Percentiles rank a stretch among this genome's conserved stretches.
These are phyloP conservation scores for Aphodius sticticus DNA, from an alignment of 2,888 invertebrate genomes.

Conservation along the genomic window DNA sequence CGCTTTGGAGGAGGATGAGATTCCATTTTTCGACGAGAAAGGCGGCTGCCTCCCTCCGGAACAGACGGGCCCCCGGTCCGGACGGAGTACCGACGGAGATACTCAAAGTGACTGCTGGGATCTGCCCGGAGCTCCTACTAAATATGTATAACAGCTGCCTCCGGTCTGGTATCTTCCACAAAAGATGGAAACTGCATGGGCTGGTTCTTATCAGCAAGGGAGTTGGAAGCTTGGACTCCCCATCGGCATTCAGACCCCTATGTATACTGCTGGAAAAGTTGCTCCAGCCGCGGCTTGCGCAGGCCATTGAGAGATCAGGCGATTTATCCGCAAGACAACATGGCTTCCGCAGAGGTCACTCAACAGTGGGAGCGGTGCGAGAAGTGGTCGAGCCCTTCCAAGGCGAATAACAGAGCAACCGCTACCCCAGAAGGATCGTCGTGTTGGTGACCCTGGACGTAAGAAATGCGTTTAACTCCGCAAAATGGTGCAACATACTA, in stretches of 20 bases:
- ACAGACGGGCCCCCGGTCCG: conserved; percentile 25
- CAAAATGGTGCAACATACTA: conserved; percentile 7
- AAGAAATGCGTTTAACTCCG: conserved; percentile 16
- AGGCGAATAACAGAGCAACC: neutral
- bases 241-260: neutral
- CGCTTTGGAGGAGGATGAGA: neutral
- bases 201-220: neutral
- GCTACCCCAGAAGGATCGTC: conserved; percentile 16
- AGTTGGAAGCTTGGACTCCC: neutral
- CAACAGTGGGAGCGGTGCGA: neutral
- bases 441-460: conserved; percentile 5
- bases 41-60: conserved; percentile 14
- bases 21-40: neutral
- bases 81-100: conserved; percentile 27
- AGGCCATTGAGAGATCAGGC: conserved; percentile 10
- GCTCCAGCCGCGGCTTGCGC: neutral
- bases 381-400: neutral
- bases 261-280: conserved; percentile 10
- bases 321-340: neutral
- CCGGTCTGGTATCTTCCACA: conserved; percentile 26
- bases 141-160: conserved; percentile 12
- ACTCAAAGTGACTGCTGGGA: neutral
- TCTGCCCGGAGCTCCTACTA: conserved; percentile 9
- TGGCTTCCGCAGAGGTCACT: conserved; percentile 14
- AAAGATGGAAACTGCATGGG: conserved; percentile 15